Evolutionary conservation across 1,140 invertebrate genomes (phyloP), one percentile per base, ranked within the genome.

Genomic region (Drosophila suzukii): DNA sequence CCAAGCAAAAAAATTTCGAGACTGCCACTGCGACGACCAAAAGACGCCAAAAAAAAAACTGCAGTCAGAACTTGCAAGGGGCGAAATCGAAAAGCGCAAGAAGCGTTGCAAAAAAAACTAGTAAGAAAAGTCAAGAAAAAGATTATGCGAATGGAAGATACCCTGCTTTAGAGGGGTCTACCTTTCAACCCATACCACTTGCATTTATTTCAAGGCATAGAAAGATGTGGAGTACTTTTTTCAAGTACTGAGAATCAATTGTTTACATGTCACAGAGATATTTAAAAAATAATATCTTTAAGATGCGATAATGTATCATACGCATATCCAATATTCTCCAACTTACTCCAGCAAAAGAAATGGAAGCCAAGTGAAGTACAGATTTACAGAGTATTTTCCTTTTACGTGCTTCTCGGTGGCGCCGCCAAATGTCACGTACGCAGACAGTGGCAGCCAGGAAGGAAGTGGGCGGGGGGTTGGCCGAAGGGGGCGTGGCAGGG

Each of bases 401-500:
- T 78, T 70, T 89, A 83, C 83, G 83, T 86, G 83, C 75, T 55
- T 82, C 78, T 63, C 50, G 53, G 78, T 83, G 83, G 83, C 83
- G 83, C 83, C 83, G 72, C 79, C 83, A 86, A 86, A 82, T 86
- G 83, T 88, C 84, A 86, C 83, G 83, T 86, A 79, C 83, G 71
- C 79, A 82, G 83, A 86, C 82, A 67, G 68, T 51, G 70, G 68
- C 71, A 44, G 41, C 36, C n/a, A 49, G 61, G 54, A 75, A 66
- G 63, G 74, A 59, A 58, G 65, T 39, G 38, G 24, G 51, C n/a
- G 32, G 27, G 6, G 27, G 7, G 27, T 12, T 12, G 17, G 27
- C 6, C 15, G 3, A 24, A 3, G 38, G 60, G 39, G 60, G 62
- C 41, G 34, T 47, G 60, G 13, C 65, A 17, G 59, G 34, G 59